These are phyloP conservation scores for Crematogaster levior DNA, from an alignment of 2,888 invertebrate species.

Conservation along the genomic window DNA sequence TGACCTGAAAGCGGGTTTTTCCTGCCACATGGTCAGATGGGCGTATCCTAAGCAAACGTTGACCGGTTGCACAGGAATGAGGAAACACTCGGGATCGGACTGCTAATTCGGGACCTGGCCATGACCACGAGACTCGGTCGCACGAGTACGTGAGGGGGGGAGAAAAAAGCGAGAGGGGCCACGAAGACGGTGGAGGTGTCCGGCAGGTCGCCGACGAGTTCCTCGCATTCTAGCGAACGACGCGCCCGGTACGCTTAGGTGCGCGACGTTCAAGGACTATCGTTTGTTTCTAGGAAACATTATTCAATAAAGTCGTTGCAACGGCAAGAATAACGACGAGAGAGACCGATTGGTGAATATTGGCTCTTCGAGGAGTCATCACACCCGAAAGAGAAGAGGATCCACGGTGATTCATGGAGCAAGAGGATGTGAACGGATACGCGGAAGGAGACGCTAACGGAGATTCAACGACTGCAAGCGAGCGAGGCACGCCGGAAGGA, in stretches of 20 bases:
- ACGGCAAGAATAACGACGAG: background rate
- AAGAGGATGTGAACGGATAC: slow-evolving; percentile 19
- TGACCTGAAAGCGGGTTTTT: background rate
- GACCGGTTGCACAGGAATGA: background rate
- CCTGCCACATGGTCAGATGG: background rate
- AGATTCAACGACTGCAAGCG: background rate
- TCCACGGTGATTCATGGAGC: slow-evolving; percentile 54
- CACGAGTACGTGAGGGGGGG: slow-evolving; percentile 15
- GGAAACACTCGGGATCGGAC: background rate
- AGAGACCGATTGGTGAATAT: background rate
- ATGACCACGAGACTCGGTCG: slow-evolving; percentile 42
- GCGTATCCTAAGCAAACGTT: background rate
- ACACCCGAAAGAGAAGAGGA: background rate
- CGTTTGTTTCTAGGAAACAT: background rate
- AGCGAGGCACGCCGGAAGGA: slow-evolving; percentile 58
- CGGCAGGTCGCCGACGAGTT: slow-evolving; percentile 38
- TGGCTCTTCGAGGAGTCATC: background rate
- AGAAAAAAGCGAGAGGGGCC: slow-evolving; percentile 16
- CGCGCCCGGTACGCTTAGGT: slow-evolving; percentile 29
- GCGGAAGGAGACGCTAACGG: slow-evolving; percentile 10
- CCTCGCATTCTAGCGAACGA: slow-evolving; percentile 53
- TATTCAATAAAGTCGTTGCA: background rate
- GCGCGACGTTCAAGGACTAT: background rate
- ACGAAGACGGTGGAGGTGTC: slow-evolving; percentile 16
- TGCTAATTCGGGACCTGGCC: slow-evolving; percentile 17